Conservation (phyloP, 2,888 invertebrate species). For the Petrophora chlorosata region DNA sequence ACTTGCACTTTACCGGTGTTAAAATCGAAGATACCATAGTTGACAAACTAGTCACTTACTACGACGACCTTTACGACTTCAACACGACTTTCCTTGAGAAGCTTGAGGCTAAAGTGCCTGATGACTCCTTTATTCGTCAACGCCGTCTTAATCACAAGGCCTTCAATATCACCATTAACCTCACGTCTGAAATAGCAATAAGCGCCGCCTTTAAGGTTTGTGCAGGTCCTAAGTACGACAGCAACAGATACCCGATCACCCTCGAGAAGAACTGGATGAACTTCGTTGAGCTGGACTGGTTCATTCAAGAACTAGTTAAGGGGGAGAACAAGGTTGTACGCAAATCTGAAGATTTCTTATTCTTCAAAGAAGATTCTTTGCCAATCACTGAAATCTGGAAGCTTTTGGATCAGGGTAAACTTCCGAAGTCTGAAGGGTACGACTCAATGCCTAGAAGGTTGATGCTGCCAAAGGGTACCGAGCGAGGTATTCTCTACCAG, state of each 20-base stretch:
- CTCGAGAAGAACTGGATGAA: constrained; percentile 84
- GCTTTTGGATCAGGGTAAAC: constrained; percentile 78
- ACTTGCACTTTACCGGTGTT: constrained; percentile 84
- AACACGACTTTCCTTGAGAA: constrained; percentile 70
- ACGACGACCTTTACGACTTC: constrained; percentile 86
- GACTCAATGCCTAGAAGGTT: constrained; percentile 87
- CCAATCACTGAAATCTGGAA: constrained; percentile 84
- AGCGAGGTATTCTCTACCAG: constrained; percentile 86
- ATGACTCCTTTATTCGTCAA: constrained; percentile 84
- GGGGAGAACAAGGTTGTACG: constrained; percentile 87
- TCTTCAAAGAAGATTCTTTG: constrained; percentile 85
- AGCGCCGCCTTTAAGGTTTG: constrained; percentile 86
- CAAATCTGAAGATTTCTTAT: constrained; percentile 85
- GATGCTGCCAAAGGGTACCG: constrained; percentile 88
- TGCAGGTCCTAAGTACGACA: constrained; percentile 88
- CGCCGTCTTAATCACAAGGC: constrained; percentile 88
- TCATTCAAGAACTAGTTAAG: constrained; percentile 81
- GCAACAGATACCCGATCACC: constrained; percentile 74
- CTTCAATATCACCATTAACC: constrained; percentile 84
- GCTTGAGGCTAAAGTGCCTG: constrained; percentile 55
- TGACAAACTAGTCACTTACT: constrained; percentile 86
- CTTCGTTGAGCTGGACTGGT: constrained; percentile 85
- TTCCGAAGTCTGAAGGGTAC: constrained; percentile 79
- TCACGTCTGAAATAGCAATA: constrained; percentile 83
- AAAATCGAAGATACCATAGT: constrained; percentile 85